These are phyloP conservation scores for Pollimyrus isidori DNA, from an alignment of 2,113 vertebrate species.

Conservation along the genomic window DNA sequence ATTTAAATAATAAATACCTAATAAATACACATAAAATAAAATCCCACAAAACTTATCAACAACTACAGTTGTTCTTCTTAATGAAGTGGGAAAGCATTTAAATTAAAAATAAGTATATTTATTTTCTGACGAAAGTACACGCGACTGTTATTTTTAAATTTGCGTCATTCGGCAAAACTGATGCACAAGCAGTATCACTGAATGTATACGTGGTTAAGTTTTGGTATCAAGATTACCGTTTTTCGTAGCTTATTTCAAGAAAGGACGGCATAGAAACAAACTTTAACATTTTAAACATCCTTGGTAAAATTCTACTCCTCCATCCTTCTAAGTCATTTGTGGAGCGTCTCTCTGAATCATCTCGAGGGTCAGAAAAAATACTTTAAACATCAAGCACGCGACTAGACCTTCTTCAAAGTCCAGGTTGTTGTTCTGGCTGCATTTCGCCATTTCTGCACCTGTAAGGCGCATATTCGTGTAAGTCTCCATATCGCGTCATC, in stretches of 20 bases:
- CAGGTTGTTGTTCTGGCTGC: constrained; percentile 32
- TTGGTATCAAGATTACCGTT: background rate
- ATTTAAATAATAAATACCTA: background rate
- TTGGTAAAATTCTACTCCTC: constrained; percentile 14
- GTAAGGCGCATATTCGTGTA: constrained; percentile 46
- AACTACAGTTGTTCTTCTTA: background rate
- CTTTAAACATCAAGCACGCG: constrained; percentile 21
- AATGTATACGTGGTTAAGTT: constrained; percentile 10
- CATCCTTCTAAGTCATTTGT: background rate
- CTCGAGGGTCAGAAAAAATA: constrained; percentile 31
- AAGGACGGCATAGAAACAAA: constrained; percentile 22
- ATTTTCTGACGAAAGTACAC: background rate
- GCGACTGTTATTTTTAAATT: constrained; percentile 10
- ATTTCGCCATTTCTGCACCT: constrained; percentile 63
- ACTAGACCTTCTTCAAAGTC: constrained; percentile 44
- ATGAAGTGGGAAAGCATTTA: background rate
- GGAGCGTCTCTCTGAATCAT: constrained; percentile 9
- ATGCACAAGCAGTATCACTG: background rate
- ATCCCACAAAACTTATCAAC: constrained; percentile 12
- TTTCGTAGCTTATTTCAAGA: constrained; percentile 10
- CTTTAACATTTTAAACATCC: constrained; percentile 32
- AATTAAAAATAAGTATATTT: background rate
- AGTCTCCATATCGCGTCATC: constrained; percentile 37
- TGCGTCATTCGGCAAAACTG: background rate
- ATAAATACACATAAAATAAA: background rate